These are phyloP conservation scores for Ceuthmochares aereus DNA, from an alignment of 2,113 vertebrate genomes.

Conservation along the genomic window DNA sequence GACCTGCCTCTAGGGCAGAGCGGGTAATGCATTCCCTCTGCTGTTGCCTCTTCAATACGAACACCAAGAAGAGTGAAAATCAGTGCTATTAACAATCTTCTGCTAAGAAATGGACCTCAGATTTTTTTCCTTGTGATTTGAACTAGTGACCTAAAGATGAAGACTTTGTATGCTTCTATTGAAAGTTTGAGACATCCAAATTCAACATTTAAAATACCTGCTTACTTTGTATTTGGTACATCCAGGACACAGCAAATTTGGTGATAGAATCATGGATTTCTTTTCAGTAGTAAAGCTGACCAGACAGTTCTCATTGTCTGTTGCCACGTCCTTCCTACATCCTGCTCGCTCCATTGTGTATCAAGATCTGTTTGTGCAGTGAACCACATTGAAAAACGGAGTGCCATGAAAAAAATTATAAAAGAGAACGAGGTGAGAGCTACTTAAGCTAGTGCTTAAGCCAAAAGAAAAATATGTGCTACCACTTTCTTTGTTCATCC, in stretches of 20 bases:
- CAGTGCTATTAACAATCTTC: background rate
- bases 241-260: background rate
- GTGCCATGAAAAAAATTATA: background rate
- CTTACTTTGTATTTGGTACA: background rate
- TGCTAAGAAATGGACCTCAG: background rate
- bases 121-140: background rate
- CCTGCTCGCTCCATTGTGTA: background rate
- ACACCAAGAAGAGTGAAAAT: background rate
- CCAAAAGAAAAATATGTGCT: background rate
- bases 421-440: background rate
- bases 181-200: background rate
- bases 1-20: background rate
- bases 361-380: background rate
- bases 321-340: background rate
- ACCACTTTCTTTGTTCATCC: background rate
- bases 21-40: background rate
- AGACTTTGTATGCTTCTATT: background rate
- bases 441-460: background rate
- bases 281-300: background rate
- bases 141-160: background rate
- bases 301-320: background rate
- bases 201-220: background rate
- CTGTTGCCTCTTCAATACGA: background rate
- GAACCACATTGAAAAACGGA: slow-evolving; percentile 1
- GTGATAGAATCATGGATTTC: background rate